These are phyloP conservation scores for Aphyosemion australe DNA, from an alignment of 2,113 vertebrate genomes.

Conservation along the genomic window DNA sequence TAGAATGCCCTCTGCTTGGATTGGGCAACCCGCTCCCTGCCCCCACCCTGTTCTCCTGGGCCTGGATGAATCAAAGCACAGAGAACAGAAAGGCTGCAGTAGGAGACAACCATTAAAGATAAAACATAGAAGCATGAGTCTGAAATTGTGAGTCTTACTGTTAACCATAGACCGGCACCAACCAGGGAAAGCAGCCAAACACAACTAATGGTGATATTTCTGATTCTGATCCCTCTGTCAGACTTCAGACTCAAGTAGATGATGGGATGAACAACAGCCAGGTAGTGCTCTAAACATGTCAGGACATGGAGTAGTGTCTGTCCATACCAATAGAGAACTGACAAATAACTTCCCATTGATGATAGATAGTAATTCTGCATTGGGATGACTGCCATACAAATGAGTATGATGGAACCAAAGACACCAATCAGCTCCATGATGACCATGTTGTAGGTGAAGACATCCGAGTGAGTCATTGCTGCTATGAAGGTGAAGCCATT, in stretches of 20 bases:
- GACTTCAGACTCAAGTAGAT: constrained; percentile 13
- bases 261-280: constrained; percentile 10
- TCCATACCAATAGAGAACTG: background rate
- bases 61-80: background rate
- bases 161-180: no score
- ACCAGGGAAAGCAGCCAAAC: background rate
- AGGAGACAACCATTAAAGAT: background rate
- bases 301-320: background rate
- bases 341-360: background rate
- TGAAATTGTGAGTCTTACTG: rapidly evolving
- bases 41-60: background rate
- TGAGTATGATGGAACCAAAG: background rate
- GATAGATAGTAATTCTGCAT: no score
- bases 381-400: no score
- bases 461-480: background rate
- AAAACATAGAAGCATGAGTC: background rate
- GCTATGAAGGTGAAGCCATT: background rate
- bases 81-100: background rate
- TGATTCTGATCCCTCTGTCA: background rate
- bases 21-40: background rate
- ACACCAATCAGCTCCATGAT: background rate
- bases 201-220: background rate
- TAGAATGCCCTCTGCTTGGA: background rate
- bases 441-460: background rate
- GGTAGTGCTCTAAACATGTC: background rate